These are phyloP conservation scores for Tragelaphus strepsiceros DNA, from an alignment of 2,113 vertebrate species.

Conservation along the genomic window DNA sequence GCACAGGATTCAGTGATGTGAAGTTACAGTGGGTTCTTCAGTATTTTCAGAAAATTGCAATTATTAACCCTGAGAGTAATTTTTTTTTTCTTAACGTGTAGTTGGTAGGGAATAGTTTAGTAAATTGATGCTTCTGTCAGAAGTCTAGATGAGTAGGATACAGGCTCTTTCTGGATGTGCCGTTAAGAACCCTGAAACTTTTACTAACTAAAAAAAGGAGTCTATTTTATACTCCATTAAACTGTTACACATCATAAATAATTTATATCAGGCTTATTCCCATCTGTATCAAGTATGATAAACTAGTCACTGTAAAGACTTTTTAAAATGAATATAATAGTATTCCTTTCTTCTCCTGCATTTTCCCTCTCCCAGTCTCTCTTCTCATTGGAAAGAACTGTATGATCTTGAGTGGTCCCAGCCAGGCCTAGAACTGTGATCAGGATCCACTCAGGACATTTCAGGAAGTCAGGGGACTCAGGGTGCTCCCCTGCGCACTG, in stretches of 20 bases:
- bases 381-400: not conserved
- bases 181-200: slow-evolving; percentile 67
- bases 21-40: slow-evolving; percentile 38
- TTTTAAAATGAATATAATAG: slow-evolving; percentile 64
- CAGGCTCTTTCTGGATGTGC: slow-evolving; percentile 64
- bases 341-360: not conserved
- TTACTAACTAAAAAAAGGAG: slow-evolving; percentile 73
- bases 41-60: slow-evolving; percentile 65
- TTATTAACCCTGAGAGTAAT: slow-evolving; percentile 65
- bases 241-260: slow-evolving; percentile 81
- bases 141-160: slow-evolving; percentile 68
- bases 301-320: slow-evolving; percentile 67
- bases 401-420: not conserved
- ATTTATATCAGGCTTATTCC: slow-evolving; percentile 74
- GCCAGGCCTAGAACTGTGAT: not conserved
- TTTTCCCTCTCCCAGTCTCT: not conserved
- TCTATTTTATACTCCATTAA: slow-evolving; percentile 84
- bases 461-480: not conserved
- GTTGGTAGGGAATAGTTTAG: slow-evolving; percentile 72
- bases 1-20: not conserved
- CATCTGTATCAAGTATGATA: slow-evolving; percentile 75
- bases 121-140: slow-evolving; percentile 78
- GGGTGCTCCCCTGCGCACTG: not conserved
- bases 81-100: slow-evolving; percentile 67
- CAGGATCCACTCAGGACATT: not conserved